Percentiles rank a stretch among this genome's conserved stretches.
phyloP scores from a whole-genome alignment of 2,113 vertebrate species.

The Echinops telfairi region DNA sequence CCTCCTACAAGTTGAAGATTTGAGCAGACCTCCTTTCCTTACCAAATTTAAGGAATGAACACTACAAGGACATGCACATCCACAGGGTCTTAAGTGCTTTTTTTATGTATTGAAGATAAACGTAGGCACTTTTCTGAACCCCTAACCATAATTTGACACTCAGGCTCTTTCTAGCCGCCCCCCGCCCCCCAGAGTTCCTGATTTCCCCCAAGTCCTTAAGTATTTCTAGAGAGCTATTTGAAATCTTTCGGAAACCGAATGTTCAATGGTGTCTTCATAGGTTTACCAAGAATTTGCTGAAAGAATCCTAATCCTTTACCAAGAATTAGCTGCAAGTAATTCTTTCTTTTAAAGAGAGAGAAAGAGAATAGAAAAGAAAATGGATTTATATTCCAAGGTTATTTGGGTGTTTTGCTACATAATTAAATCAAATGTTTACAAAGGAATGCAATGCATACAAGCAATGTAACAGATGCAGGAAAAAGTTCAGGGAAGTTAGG shows the following conservation, averaged over 20 bases:
- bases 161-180: background rate
- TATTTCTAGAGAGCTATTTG: slow-evolving; percentile 4
- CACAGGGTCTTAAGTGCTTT: slow-evolving; percentile 57
- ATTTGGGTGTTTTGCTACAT: background rate
- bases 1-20: slow-evolving; percentile 75
- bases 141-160: background rate
- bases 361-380: background rate
- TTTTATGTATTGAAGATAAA: background rate
- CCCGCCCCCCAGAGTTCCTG: background rate
- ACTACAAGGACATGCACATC: slow-evolving; percentile 19
- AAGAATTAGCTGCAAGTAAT: too few relatives aligned
- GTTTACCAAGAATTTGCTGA: slow-evolving; percentile 17
- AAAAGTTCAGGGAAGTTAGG: background rate
- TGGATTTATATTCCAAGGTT: background rate
- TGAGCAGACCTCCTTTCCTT: slow-evolving; percentile 63
- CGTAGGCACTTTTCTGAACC: slow-evolving; percentile 41
- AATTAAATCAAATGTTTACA: slow-evolving; percentile 31
- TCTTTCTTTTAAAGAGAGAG: background rate
- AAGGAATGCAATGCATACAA: background rate
- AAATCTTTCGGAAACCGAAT: slow-evolving; percentile 47
- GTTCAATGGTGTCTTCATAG: background rate
- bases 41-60: slow-evolving; percentile 54
- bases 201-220: background rate
- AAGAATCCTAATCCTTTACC: background rate
- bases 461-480: background rate